Evolutionary conservation across 2,113 vertebrate genomes (phyloP).

Genomic region (Stegostoma tigrinum): DNA sequence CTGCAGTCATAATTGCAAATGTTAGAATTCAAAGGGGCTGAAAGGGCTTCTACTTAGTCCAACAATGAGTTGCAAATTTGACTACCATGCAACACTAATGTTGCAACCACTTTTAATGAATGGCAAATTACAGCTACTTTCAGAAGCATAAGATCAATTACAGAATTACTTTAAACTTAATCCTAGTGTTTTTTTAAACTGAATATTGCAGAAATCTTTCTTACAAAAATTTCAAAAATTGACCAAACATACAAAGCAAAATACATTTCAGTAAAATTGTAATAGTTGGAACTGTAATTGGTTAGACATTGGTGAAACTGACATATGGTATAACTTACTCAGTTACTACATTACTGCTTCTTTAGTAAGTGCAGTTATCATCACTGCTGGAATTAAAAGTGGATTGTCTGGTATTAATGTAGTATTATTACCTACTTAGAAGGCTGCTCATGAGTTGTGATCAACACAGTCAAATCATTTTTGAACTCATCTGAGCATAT

Average conservation of each 20-base stretch:
- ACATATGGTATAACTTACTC: not conserved
- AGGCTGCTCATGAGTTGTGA: not conserved
- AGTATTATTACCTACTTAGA: not conserved
- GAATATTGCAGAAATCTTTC: not conserved
- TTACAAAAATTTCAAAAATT: not conserved
- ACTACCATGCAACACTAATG: not conserved
- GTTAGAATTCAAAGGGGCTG: too few species aligned
- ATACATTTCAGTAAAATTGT: not conserved
- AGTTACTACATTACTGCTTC: not conserved
- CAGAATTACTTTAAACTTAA: not conserved
- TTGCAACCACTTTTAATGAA: not conserved
- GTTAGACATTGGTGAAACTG: not conserved
- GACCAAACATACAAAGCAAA: not conserved
- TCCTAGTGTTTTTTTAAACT: not conserved
- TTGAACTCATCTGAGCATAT: not conserved
- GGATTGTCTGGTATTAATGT: not conserved
- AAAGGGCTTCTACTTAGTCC: too few species aligned
- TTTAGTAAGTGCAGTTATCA: not conserved
- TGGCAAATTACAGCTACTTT: not conserved
- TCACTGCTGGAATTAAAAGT: not conserved
- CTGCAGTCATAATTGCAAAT: too few species aligned
- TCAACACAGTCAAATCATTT: not conserved
- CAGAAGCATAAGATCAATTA: not conserved
- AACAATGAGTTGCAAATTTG: not conserved
- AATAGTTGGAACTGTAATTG: not conserved